Conservation (phyloP, 2,113 vertebrate species). For the Brachypteracias leptosomus region DNA sequence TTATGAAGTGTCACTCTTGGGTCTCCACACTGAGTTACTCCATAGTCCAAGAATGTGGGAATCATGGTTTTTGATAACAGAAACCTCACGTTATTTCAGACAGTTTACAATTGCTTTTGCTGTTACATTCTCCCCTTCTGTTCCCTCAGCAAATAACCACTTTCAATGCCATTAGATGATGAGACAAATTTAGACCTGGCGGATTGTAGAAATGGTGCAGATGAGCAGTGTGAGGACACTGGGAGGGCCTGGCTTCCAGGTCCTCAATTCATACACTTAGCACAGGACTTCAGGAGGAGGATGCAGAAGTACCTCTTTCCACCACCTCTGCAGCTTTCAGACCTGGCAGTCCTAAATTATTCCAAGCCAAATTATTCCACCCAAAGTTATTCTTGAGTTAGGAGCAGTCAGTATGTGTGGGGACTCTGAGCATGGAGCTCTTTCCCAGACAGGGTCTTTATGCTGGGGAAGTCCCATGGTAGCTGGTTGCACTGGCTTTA, state of each 20-base stretch:
- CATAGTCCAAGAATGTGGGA: neutral
- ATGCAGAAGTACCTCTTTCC: neutral
- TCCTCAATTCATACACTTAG: neutral
- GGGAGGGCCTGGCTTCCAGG: neutral
- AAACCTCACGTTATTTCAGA: neutral
- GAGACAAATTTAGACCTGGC: neutral
- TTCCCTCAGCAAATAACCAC: neutral
- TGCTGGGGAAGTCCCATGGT: neutral
- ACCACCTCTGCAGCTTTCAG: neutral
- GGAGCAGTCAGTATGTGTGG: neutral
- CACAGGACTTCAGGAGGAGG: neutral
- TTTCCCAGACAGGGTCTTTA: neutral
- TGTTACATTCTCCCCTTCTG: neutral
- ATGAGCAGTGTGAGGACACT: neutral
- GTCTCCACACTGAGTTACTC: neutral
- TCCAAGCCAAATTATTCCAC: neutral
- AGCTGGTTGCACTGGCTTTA: neutral
- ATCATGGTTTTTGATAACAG: neutral
- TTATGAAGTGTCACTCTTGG: neutral
- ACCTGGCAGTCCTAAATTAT: neutral
- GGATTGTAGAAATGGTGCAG: neutral
- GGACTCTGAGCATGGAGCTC: neutral
- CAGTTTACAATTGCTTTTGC: neutral
- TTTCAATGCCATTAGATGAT: accelerated
- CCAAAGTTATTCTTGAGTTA: neutral